Conservation (phyloP, 2,888 invertebrate genomes). For the Harpagoxenus sublaevis region DNA sequence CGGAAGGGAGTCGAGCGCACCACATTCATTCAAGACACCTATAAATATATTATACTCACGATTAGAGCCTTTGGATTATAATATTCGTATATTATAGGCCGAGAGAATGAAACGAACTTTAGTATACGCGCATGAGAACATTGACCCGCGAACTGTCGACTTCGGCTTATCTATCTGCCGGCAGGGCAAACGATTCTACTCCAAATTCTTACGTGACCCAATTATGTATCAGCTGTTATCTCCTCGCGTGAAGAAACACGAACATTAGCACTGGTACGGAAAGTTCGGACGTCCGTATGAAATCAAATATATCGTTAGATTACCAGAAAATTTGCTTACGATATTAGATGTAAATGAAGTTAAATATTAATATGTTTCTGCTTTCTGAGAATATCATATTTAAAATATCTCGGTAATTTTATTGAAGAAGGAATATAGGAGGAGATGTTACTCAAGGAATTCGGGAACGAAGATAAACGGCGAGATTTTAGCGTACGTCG, state of each 20-base stretch:
- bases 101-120: background rate
- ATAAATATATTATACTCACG: slow-evolving; percentile 24
- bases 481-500: background rate
- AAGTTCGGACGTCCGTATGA: background rate
- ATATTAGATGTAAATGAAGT: background rate
- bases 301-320: background rate
- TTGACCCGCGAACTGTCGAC: background rate
- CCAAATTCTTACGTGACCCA: background rate
- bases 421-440: background rate
- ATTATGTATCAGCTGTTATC: background rate
- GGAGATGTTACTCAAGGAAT: background rate
- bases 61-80: slow-evolving; percentile 3
- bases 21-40: background rate
- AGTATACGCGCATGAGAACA: background rate
- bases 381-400: slow-evolving; percentile 9
- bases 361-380: background rate
- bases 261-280: background rate
- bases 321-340: background rate
- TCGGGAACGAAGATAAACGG: background rate
- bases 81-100: background rate
- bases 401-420: background rate
- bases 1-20: background rate
- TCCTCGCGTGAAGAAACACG: background rate
- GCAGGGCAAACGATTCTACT: background rate
- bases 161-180: background rate